Conservation (phyloP, 2,888 invertebrate genomes). For the Kryphioiulus occultus region DNA sequence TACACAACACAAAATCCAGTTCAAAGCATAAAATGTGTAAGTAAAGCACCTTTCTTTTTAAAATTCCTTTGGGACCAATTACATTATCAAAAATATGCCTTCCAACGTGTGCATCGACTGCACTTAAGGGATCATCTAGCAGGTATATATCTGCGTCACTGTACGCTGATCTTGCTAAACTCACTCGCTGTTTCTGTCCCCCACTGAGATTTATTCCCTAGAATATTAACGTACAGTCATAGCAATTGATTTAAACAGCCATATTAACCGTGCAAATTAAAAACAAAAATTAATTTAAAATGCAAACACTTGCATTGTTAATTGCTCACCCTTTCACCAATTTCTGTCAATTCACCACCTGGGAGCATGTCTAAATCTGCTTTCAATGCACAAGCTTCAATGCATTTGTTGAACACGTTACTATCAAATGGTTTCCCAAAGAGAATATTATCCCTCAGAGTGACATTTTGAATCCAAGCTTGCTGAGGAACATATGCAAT, state of each 20-base stretch:
- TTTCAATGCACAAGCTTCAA: conserved; percentile 88
- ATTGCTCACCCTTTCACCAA: conserved; percentile 85
- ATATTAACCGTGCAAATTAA: too few species aligned
- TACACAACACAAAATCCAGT: not conserved
- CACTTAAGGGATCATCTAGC: conserved; percentile 68
- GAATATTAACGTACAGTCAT: too few species aligned
- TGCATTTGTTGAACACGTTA: conserved; percentile 76
- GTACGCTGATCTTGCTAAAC: conserved; percentile 63
- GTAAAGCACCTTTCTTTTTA: conserved; percentile 61
- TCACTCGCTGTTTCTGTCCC: conserved; percentile 65
- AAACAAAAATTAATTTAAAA: too few species aligned
- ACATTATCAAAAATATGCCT: conserved; percentile 95
- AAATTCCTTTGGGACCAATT: conserved; percentile 75
- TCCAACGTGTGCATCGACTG: conserved; percentile 64
- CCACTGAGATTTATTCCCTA: conserved; percentile 75
- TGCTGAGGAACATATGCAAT: conserved; percentile 91
- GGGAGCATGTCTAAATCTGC: conserved; percentile 93
- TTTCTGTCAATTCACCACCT: conserved; percentile 96
- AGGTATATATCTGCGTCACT: conserved; percentile 64
- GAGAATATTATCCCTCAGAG: conserved; percentile 88
- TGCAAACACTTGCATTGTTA: too few species aligned
- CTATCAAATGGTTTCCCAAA: conserved; percentile 82
- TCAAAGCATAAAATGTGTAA: not conserved
- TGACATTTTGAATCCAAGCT: conserved; percentile 98
- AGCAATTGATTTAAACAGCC: too few species aligned